phyloP scores from a whole-genome alignment of 2,113 vertebrate genomes.

The Corythoichthys haematopterus region DNA sequence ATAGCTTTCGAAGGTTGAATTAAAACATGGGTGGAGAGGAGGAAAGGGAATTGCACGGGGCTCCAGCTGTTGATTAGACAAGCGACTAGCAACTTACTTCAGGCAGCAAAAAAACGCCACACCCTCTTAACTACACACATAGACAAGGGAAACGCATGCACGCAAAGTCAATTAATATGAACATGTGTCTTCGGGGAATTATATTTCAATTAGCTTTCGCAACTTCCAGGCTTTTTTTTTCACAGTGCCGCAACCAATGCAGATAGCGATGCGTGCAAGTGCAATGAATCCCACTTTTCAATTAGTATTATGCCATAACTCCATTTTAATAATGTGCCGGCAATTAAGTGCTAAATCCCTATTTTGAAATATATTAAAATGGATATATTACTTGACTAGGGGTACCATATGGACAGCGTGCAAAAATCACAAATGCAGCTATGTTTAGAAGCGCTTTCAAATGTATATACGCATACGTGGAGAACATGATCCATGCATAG shows the following conservation, averaged over 20 bases:
- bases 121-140: constrained; percentile 26
- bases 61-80: constrained; percentile 59
- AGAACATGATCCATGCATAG: constrained; percentile 21
- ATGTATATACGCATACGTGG: constrained; percentile 19
- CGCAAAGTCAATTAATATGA: constrained; percentile 63
- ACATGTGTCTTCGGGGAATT: constrained; percentile 66
- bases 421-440: background rate
- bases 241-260: constrained; percentile 42
- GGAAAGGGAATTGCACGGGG: background rate
- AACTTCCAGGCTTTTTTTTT: constrained; percentile 50
- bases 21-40: constrained; percentile 40
- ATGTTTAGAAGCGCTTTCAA: constrained; percentile 14
- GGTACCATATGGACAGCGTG: background rate
- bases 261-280: constrained; percentile 45
- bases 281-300: constrained; percentile 56
- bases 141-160: constrained; percentile 27
- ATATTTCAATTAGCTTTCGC: constrained; percentile 69
- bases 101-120: constrained; percentile 39
- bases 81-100: constrained; percentile 56
- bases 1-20: constrained; percentile 51
- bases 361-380: constrained; percentile 22
- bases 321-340: constrained; percentile 41
- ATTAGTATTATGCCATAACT: constrained; percentile 53
- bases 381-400: constrained; percentile 7
- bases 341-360: constrained; percentile 38